A percentile compares a stretch with the other conserved stretches of the same genome.
phyloP scores from a whole-genome alignment of 2,113 vertebrate genomes.

The Daboia siamensis region DNA sequence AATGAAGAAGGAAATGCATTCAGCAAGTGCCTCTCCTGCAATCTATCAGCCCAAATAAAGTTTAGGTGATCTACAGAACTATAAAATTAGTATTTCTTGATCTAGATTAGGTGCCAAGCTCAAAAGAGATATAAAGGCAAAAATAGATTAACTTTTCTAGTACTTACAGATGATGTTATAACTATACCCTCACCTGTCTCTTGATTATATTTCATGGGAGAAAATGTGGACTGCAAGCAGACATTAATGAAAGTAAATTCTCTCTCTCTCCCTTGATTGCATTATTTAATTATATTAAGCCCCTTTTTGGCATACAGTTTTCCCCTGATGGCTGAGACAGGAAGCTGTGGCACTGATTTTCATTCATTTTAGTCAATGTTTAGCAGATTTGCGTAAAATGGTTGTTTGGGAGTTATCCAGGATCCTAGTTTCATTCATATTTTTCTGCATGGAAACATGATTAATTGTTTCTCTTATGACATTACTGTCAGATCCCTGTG shows the following conservation, averaged over 20 bases:
- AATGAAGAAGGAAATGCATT: background rate
- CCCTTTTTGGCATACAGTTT: background rate
- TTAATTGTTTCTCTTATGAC: background rate
- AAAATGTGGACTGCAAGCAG: background rate
- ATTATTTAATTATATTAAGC: background rate
- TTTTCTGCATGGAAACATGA: background rate
- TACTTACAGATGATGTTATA: background rate
- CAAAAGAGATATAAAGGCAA: background rate
- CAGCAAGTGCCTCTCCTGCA: background rate
- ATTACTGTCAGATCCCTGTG: background rate
- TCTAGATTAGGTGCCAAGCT: background rate
- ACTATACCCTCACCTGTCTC: background rate
- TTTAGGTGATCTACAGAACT: background rate
- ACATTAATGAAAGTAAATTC: background rate
- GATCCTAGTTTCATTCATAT: background rate
- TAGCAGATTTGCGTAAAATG: background rate
- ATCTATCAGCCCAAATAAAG: background rate
- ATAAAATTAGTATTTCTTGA: background rate
- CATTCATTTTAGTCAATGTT: background rate
- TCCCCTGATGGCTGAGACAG: background rate
- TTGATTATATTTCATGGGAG: background rate
- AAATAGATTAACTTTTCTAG: background rate
- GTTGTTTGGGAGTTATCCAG: background rate
- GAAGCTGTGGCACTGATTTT: background rate
- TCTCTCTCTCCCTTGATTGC: background rate